Percentiles rank a stretch among this genome's conserved stretches.
Evolutionary conservation across 2,888 invertebrate species (phyloP).

Genomic region (Carterocephalus palaemon): DNA sequence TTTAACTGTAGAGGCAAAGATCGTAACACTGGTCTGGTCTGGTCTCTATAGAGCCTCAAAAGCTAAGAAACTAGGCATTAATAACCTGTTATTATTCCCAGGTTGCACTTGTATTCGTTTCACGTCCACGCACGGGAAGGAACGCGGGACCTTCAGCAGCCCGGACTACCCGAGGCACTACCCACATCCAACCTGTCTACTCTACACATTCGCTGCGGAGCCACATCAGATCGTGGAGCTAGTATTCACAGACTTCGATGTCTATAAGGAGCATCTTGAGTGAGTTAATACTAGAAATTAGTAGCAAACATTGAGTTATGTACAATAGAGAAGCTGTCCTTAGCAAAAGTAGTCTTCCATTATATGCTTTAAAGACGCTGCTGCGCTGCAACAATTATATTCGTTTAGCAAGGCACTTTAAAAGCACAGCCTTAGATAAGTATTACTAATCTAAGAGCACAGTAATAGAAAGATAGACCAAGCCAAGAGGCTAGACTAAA

Average conservation of each 20-base stretch:
- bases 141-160: slow-evolving; percentile 88
- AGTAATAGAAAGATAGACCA: too few relatives aligned
- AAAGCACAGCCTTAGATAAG: too few relatives aligned
- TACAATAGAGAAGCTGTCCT: neutral
- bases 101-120: slow-evolving; percentile 91
- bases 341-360: too few relatives aligned
- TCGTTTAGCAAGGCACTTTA: too few relatives aligned
- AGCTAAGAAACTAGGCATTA: slow-evolving; percentile 4
- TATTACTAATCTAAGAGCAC: too few relatives aligned
- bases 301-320: neutral
- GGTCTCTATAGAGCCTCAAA: too few relatives aligned
- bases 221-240: slow-evolving; percentile 90
- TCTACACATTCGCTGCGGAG: slow-evolving; percentile 89
- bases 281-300: slow-evolving; percentile 58
- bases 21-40: too few relatives aligned
- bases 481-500: too few relatives aligned
- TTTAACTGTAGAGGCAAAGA: slow-evolving; percentile 35
- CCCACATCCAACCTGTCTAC: slow-evolving; percentile 86
- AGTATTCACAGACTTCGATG: slow-evolving; percentile 88
- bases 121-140: slow-evolving; percentile 87
- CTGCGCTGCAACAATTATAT: too few relatives aligned
- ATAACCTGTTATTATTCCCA: slow-evolving; percentile 48
- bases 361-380: too few relatives aligned
- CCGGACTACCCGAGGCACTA: slow-evolving; percentile 90
- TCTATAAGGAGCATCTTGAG: slow-evolving; percentile 83